Conservation (phyloP, 1,140 invertebrate genomes). For the Eumaeus atala region DNA sequence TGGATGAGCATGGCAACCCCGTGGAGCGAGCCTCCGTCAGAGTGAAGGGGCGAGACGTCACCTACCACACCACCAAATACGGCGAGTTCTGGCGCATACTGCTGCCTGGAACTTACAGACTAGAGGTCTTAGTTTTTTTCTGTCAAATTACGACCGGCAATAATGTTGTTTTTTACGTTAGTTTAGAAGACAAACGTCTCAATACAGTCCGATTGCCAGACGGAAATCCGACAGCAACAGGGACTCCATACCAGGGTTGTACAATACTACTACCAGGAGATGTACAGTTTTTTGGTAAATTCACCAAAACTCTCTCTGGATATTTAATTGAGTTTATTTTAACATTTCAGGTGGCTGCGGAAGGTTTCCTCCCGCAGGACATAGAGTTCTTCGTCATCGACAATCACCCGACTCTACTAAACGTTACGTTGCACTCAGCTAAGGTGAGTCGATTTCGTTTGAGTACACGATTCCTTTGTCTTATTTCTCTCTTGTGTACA, state of each 20-base stretch:
- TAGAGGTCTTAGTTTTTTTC: constrained; percentile 79
- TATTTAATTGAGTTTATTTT: neutral
- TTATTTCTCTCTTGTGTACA: constrained; percentile 23
- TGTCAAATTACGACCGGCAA: no score
- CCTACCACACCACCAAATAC: constrained; percentile 91
- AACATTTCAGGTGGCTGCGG: constrained; percentile 83
- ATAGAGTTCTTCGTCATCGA: constrained; percentile 91
- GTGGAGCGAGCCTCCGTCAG: constrained; percentile 88
- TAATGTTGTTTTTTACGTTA: no score
- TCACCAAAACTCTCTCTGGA: neutral
- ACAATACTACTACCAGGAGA: no score
- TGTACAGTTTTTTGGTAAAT: no score
- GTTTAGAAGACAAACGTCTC: no score
- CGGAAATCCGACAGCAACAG: no score
- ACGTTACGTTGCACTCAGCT: constrained; percentile 86
- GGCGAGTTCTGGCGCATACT: constrained; percentile 96
- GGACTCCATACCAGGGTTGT: no score
- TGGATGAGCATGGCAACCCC: constrained; percentile 86
- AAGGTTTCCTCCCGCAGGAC: constrained; percentile 87
- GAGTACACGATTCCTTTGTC: constrained; percentile 17
- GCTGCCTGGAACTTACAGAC: constrained; percentile 86
- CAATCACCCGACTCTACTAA: constrained; percentile 87
- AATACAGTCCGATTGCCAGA: no score
- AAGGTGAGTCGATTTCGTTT: constrained; percentile 78
- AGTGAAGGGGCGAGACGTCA: constrained; percentile 89